These are phyloP conservation scores for Alcis repandata DNA, from an alignment of 2,888 invertebrate genomes.

Conservation along the genomic window DNA sequence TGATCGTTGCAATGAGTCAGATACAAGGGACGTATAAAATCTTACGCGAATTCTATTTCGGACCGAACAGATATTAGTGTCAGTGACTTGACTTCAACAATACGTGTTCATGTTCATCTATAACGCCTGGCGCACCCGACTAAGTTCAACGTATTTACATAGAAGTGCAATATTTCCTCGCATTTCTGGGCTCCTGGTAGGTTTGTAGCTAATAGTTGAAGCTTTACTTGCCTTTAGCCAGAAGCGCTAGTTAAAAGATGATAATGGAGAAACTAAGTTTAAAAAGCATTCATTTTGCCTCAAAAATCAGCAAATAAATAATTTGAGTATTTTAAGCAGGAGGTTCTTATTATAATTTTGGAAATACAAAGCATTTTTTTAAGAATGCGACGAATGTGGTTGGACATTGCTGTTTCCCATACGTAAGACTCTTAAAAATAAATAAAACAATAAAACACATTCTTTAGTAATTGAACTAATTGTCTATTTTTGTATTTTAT, in stretches of 20 bases:
- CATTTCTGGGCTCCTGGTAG: conserved; percentile 43
- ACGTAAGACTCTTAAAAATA: background rate
- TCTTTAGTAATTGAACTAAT: conserved; percentile 21
- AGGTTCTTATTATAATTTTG: no score
- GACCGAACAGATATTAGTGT: conserved; percentile 57
- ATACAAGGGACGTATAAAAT: conserved; percentile 49
- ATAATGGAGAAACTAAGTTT: background rate
- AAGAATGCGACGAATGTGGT: no score
- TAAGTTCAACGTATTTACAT: conserved; percentile 40
- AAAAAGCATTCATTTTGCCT: no score
- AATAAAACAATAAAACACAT: conserved; percentile 9
- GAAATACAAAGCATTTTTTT: no score
- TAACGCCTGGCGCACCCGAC: conserved; percentile 34
- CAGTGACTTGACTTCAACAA: conserved; percentile 54
- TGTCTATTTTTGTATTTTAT: conserved; percentile 17
- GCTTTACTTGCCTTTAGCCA: conserved; percentile 17
- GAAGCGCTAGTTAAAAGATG: no score
- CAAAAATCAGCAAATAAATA: no score
- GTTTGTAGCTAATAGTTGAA: conserved; percentile 22
- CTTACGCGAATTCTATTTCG: conserved; percentile 61
- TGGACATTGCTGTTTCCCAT: background rate
- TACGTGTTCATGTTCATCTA: conserved; percentile 25
- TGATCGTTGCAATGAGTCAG: conserved; percentile 52
- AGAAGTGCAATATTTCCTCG: conserved; percentile 30
- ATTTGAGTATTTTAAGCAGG: no score